Base-by-base conservation (phyloP, 2,113 vertebrate genomes). In the Sceloporus tristichus region DNA sequence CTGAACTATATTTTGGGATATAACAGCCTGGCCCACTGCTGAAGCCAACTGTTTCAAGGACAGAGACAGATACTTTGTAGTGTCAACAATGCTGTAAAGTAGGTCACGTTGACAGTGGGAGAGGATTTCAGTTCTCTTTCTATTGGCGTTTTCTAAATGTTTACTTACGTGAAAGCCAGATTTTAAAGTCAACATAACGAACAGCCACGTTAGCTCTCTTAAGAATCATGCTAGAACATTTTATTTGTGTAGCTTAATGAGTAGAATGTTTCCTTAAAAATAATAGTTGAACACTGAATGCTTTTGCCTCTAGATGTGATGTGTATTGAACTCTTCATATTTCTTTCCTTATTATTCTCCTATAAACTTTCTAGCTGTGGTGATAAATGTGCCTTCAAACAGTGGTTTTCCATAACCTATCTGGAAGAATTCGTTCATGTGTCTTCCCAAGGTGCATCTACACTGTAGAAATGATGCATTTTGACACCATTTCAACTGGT, bases 71-170 rank as follows among this genome's bases (percentile, higher is more conserved):
- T n/a, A 56, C 38, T 3, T 25, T 48, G 65, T 18, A 48, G 9
- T 56, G 56, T 68, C 84, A 78, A 68, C 59, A 79, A 79, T 19
- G 18, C 27, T 16, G 34, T 27, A 48, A 85, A 85, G 73, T 77
- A 85, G 84, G 84, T 85, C 74, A 66, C 18, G 40, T 78, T 77
- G 38, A 25, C 77, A 7, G n/a, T 34, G 54, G 70, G 56, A 9
- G 70, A 34, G 4, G 56, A 42, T 77, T 42, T 76, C 27, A 53
- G 54, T n/a, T 62, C n/a, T 77, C 2, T 25, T 66, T 85, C 59
- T 18, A 53, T 19, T 29, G 34, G 23, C 11, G 11, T 76, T 76
- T 62, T 65, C 54, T 85, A 18, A 62, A 40, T 65, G 59, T 86
- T 78, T 78, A n/a, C 74, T 18, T 66, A 78, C 40, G n/a, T 77